Conservation (phyloP, 2,113 vertebrate genomes). For the Lutjanus erythropterus region DNA sequence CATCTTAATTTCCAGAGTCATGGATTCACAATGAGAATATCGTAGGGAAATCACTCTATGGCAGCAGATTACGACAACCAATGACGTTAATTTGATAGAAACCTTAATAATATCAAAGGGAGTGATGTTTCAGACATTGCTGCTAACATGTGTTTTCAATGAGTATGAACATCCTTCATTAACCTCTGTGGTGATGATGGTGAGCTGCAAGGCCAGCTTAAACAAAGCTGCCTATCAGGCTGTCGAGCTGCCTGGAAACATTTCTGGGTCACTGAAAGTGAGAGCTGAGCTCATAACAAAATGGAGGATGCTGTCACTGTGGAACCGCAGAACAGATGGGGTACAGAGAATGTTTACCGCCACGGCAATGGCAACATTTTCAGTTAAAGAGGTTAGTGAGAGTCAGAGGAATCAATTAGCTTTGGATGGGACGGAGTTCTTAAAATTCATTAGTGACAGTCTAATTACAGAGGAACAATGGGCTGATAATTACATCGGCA, state of each 20-base stretch:
- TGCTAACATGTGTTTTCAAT: conserved; percentile 36
- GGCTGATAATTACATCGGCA: conserved; percentile 81
- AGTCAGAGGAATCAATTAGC: conserved; percentile 80
- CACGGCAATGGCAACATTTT: conserved; percentile 53
- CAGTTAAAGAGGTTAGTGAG: conserved; percentile 73
- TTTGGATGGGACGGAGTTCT: conserved; percentile 61
- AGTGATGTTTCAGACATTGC: conserved; percentile 12
- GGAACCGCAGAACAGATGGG: conserved; percentile 44
- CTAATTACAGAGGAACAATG: conserved; percentile 81
- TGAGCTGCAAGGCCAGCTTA: conserved; percentile 41
- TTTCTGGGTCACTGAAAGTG: conserved; percentile 71
- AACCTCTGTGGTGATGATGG: conserved; percentile 62
- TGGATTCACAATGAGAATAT: conserved; percentile 39
- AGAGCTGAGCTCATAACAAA: conserved; percentile 52
- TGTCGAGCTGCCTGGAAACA: conserved; percentile 55
- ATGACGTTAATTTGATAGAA: conserved; percentile 34
- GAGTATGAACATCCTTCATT: conserved; percentile 61
- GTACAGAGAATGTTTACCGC: conserved; percentile 57
- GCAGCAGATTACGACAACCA: conserved; percentile 42
- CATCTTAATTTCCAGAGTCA: conserved; percentile 42
- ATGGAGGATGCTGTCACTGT: conserved; percentile 48
- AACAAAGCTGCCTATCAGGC: conserved; percentile 57
- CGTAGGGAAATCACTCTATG: conserved; percentile 36
- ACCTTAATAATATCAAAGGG: conserved; percentile 23
- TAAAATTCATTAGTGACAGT: conserved; percentile 81